These are phyloP conservation scores for Vimba vimba DNA, from an alignment of 2,113 vertebrate species.

Conservation along the genomic window DNA sequence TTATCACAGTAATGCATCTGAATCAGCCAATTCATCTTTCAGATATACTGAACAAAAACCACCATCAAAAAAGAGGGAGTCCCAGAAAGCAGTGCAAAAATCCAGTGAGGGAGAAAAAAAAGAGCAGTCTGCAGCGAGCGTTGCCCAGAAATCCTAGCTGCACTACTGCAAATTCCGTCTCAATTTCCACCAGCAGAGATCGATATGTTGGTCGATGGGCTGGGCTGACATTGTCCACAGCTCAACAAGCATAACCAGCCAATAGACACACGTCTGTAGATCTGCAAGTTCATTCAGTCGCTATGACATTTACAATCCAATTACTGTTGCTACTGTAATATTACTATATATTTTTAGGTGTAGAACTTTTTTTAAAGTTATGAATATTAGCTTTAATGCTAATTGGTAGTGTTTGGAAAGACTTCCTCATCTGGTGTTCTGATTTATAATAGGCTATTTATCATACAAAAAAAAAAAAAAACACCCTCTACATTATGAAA, in stretches of 20 bases:
- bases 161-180: slow-evolving; percentile 74
- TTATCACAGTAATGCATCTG: slow-evolving; percentile 63
- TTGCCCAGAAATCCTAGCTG: slow-evolving; percentile 77
- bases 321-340: slow-evolving; percentile 31
- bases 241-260: slow-evolving; percentile 76
- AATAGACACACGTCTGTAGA: slow-evolving; percentile 46
- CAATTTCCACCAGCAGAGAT: slow-evolving; percentile 76
- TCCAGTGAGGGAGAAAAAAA: slow-evolving; percentile 52
- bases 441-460: no score
- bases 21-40: not conserved
- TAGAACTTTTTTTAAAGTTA: slow-evolving; percentile 9
- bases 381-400: not conserved
- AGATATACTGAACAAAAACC: slow-evolving; percentile 63
- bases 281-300: slow-evolving; percentile 52
- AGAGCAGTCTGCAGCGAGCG: slow-evolving; percentile 53
- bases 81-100: slow-evolving; percentile 43
- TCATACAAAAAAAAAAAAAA: no score
- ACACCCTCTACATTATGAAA: no score
- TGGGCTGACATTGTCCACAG: slow-evolving; percentile 80
- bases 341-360: not conserved
- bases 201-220: slow-evolving; percentile 81
- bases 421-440: no score
- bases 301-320: slow-evolving; percentile 43
- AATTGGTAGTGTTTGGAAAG: not conserved
- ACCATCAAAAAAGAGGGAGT: slow-evolving; percentile 24